Conservation (phyloP, 2,113 vertebrate species). For the Sturnus vulgaris region DNA sequence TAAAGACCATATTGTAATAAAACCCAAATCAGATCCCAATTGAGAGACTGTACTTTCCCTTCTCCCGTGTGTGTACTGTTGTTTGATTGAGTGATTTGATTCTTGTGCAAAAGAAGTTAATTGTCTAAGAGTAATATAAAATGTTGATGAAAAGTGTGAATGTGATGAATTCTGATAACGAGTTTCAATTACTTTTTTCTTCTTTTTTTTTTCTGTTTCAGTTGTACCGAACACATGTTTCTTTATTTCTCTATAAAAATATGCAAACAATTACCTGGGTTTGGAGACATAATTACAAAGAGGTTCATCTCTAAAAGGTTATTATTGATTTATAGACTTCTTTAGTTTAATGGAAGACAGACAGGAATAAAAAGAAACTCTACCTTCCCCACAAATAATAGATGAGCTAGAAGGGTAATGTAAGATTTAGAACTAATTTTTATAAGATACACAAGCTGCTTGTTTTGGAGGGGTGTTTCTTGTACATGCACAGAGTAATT, state of each 20-base stretch:
- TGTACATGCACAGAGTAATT: not conserved
- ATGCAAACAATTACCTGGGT: slow-evolving; percentile 79
- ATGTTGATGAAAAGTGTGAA: slow-evolving; percentile 43
- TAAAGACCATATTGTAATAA: slow-evolving; percentile 62
- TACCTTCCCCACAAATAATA: slow-evolving; percentile 48
- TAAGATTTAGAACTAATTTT: slow-evolving; percentile 66
- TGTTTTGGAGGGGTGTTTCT: slow-evolving; percentile 7
- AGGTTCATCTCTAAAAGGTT: slow-evolving; percentile 74
- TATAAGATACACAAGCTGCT: not conserved
- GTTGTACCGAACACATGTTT: slow-evolving; percentile 48
- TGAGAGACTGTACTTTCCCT: not conserved
- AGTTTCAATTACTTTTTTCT: not conserved
- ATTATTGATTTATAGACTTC: slow-evolving; percentile 75
- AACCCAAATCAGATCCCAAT: slow-evolving; percentile 41
- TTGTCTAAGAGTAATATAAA: slow-evolving; percentile 43
- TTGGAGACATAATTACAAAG: slow-evolving; percentile 74
- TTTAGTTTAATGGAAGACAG: slow-evolving; percentile 75
- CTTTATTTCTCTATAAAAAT: slow-evolving; percentile 71
- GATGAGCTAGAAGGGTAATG: slow-evolving; percentile 62
- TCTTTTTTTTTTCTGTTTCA: not conserved
- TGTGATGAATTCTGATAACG: slow-evolving; percentile 36
- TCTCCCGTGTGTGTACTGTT: not conserved
- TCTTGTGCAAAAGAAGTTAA: slow-evolving; percentile 61
- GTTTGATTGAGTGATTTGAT: slow-evolving; percentile 40
- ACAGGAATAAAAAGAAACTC: slow-evolving; percentile 56